Percentiles rank a stretch among this genome's conserved stretches.
Evolutionary conservation across 2,113 vertebrate species (phyloP).

Genomic region (Sturnira hondurensis): DNA sequence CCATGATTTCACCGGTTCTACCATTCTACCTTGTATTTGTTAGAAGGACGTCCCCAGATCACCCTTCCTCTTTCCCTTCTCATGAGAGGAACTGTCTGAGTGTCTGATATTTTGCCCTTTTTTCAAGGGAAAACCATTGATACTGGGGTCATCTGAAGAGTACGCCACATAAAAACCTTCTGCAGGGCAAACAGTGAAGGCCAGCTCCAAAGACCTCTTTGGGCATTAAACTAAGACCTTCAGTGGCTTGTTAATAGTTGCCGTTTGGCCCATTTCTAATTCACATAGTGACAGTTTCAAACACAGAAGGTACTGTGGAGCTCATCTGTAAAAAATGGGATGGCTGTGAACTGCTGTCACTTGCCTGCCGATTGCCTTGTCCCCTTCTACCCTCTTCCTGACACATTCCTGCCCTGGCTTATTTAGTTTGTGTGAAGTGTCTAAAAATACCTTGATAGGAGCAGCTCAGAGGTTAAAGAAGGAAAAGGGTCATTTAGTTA

Average conservation of each 20-base stretch:
- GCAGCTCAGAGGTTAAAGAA: not conserved
- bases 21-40: not conserved
- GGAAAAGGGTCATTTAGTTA: not conserved
- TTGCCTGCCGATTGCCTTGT: not conserved
- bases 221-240: not conserved
- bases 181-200: not conserved
- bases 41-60: not conserved
- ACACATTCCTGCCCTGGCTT: not conserved
- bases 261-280: not conserved
- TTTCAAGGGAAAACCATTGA: not conserved
- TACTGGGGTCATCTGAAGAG: not conserved
- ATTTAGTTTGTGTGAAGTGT: not conserved
- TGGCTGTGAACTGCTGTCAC: not conserved
- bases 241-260: not conserved
- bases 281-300: not conserved
- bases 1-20: not conserved
- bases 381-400: not conserved
- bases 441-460: slow-evolving; percentile 24
- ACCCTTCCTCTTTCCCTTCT: not conserved
- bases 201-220: not conserved
- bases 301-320: not conserved
- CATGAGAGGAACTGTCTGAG: not conserved
- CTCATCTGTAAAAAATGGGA: not conserved
- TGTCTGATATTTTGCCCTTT: not conserved
- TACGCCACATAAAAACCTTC: not conserved